Base-by-base conservation (phyloP, 2,113 vertebrate genomes). In the Columba janthina region DNA sequence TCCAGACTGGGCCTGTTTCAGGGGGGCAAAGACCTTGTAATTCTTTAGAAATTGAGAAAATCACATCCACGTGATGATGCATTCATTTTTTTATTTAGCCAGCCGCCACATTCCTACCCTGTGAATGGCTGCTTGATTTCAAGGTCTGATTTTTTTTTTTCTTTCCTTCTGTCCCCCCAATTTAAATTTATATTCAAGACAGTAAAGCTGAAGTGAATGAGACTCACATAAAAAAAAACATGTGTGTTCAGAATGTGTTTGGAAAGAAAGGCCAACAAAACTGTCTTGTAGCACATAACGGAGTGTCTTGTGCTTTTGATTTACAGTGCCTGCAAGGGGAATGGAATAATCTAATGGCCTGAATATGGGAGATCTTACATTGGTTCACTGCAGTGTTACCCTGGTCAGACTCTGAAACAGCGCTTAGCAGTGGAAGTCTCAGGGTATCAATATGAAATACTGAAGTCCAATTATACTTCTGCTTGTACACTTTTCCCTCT, bases 401-500 rank as follows among this genome's bases (percentile, higher is more conserved):
- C 72, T 89, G 88, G 79, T 60, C 58, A 67, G 86, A 42, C 44
- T 77, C 62, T 77, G 90, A 72, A 93, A 48, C 73, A 40, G 69
- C 71, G 84, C 69, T 87, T 89, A 95, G 92, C 56, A 62, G 53
- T 51, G 53, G 48, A 93, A 95, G 31, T 94, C 95, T 94, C 93
- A 84, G 76, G 29, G 73, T 87, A 78, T 96, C 94, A 72, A 10
- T 93, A 93, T 91, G 90, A 94, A 95, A 95, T 94, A 75, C 73
- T 85, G 93, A 87, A 95, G 93, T 94, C 80, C 83, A 87, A 81
- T 97, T 95, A 94, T 91, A 90, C 53, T 90, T 91, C 53, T 81
- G 86, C 86, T 85, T 95, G 93, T 93, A 81, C 69, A 75, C 70
- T 92, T 93, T 84, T 89, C 72, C 64, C 70, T 96, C 76, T 95